Percentiles rank a stretch among this genome's conserved stretches.
phyloP scores from a whole-genome alignment of 2,797 vertebrate species.

The Galagoides demidoff region DNA sequence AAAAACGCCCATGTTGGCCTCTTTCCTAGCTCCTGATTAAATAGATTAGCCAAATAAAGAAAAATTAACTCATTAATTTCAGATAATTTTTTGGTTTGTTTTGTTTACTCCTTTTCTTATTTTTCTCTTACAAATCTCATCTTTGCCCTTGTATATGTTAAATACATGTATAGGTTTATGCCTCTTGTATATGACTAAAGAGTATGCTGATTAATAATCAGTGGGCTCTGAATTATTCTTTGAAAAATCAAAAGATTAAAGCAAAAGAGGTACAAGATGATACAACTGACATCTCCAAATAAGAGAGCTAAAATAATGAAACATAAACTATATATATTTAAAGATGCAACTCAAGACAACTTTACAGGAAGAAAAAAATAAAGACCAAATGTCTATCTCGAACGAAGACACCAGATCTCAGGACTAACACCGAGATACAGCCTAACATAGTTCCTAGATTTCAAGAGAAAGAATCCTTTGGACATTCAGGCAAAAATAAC shows the following conservation, averaged over 20 bases:
- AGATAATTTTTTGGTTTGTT: neutral
- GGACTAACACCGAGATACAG: neutral
- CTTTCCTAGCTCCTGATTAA: neutral
- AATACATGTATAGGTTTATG: neutral
- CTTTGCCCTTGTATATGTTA: neutral
- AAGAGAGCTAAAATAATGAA: neutral
- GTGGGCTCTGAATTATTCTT: neutral
- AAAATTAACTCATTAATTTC: neutral
- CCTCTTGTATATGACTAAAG: neutral
- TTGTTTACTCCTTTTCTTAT: neutral
- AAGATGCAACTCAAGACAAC: neutral
- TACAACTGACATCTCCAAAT: neutral
- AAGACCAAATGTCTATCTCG: neutral
- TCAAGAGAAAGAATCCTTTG: slow-evolving; percentile 4
- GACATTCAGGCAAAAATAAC: neutral
- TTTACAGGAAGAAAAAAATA: neutral
- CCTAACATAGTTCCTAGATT: neutral
- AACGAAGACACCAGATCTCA: neutral
- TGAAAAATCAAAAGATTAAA: neutral
- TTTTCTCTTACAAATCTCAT: neutral
- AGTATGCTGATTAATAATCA: neutral
- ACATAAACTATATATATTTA: neutral
- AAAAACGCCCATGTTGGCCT: neutral
- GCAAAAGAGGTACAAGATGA: neutral
- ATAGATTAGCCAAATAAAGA: neutral